phyloP scores from a whole-genome alignment of 2,888 invertebrate species.

The Diarsia mendica region DNA sequence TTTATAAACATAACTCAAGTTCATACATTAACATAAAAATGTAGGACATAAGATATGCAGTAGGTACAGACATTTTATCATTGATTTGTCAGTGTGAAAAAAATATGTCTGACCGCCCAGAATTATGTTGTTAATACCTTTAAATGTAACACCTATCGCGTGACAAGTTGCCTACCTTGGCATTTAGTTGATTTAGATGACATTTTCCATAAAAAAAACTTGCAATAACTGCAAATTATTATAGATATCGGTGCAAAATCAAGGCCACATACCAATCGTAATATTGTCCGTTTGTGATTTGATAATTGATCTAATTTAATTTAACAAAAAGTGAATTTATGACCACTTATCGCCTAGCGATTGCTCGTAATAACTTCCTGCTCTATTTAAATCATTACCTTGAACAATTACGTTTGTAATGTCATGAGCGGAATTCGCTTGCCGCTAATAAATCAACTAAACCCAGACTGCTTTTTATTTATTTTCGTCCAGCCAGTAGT shows the following conservation, averaged over 20 bases:
- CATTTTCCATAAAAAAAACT: constrained; percentile 40
- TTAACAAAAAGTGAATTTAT: constrained; percentile 59
- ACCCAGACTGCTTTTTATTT: constrained; percentile 24
- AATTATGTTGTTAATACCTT: constrained; percentile 47
- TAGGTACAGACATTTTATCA: constrained; percentile 15
- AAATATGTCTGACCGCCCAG: constrained; percentile 13
- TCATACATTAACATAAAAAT: constrained; percentile 8
- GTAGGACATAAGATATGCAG: constrained; percentile 6
- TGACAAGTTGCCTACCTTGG: constrained; percentile 62
- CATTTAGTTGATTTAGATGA: constrained; percentile 58
- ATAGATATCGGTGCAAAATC: constrained; percentile 20
- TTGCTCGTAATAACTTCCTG: constrained; percentile 64
- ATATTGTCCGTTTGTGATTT: constrained; percentile 19
- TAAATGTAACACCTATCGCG: constrained; percentile 60
- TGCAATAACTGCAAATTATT: constrained; percentile 34
- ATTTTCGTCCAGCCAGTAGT: constrained; percentile 1
- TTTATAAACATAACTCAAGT: constrained; percentile 14
- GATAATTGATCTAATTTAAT: constrained; percentile 42
- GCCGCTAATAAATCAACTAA: constrained; percentile 48
- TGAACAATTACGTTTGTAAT: constrained; percentile 63
- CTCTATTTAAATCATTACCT: constrained; percentile 64
- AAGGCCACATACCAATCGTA: constrained; percentile 30
- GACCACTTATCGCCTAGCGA: constrained; percentile 38
- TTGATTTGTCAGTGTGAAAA: constrained; percentile 24
- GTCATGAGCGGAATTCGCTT: constrained; percentile 55